phyloP scores from a whole-genome alignment of 2,113 vertebrate species.

The Numenius arquata region DNA sequence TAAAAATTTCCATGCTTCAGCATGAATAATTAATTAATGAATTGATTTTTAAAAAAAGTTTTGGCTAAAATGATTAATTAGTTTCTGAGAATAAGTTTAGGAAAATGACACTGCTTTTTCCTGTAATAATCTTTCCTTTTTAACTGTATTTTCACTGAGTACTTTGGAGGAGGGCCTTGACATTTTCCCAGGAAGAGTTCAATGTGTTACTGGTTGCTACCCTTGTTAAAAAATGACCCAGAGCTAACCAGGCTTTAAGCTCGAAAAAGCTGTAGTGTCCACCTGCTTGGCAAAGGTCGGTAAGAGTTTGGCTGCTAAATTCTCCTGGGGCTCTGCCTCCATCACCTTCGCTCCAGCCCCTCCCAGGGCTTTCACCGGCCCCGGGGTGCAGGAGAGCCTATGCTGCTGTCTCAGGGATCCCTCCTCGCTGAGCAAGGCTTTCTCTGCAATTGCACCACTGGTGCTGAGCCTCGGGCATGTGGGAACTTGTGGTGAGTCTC shows the following conservation, averaged over 20 bases:
- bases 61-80: not conserved
- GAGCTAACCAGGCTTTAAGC: not conserved
- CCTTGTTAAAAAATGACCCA: not conserved
- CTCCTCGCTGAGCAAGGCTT: not conserved
- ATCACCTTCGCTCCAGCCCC: not conserved
- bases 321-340: not conserved
- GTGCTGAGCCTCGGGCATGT: not conserved
- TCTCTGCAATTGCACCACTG: not conserved
- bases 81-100: constrained; percentile 7
- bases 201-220: not conserved
- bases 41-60: not conserved
- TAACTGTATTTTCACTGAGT: not conserved
- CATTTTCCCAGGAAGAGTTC: not conserved
- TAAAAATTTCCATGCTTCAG: constrained; percentile 15
- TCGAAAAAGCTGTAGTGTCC: not conserved
- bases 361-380: not conserved
- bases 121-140: not conserved
- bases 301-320: not conserved
- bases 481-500: not conserved
- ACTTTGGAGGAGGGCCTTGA: not conserved
- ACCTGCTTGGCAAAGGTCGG: not conserved
- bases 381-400: not conserved
- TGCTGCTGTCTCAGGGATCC: not conserved
- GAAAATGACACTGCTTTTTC: not conserved
- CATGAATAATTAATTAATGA: not conserved